Conservation (phyloP, 2,113 vertebrate genomes). For the Chunga burmeisteri region DNA sequence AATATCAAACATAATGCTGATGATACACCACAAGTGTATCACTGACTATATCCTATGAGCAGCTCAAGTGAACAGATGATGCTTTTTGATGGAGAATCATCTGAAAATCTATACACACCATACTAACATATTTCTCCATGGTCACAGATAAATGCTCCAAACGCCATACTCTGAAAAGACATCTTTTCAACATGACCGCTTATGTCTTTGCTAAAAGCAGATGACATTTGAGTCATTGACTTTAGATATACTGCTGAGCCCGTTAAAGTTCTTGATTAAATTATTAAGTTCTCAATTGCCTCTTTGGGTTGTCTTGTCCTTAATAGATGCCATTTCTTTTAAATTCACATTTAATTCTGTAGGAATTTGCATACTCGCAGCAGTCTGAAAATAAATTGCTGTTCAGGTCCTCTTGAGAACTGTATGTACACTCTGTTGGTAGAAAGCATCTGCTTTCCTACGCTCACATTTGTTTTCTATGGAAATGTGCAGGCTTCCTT, state of each 20-base stretch:
- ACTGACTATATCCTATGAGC: neutral
- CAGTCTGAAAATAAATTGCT: conserved; percentile 70
- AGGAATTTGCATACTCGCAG: conserved; percentile 65
- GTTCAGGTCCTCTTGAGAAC: conserved; percentile 65
- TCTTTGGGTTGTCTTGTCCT: conserved; percentile 25
- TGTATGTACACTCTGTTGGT: conserved; percentile 59
- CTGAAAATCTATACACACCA: neutral
- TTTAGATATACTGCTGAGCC: neutral
- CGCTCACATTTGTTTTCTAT: conserved; percentile 66
- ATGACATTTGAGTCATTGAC: conserved; percentile 25
- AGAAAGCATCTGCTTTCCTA: conserved; percentile 74
- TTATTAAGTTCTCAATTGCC: conserved; percentile 17
- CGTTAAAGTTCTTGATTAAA: conserved; percentile 38
- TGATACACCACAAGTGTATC: neutral
- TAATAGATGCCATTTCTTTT: conserved; percentile 50
- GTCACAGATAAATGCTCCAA: neutral
- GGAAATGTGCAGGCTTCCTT: conserved; percentile 61
- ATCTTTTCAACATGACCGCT: neutral
- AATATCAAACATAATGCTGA: neutral
- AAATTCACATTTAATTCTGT: conserved; percentile 66
- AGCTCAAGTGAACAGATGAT: neutral
- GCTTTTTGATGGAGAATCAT: neutral
- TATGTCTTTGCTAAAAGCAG: neutral
- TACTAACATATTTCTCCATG: neutral
- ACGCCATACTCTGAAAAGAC: neutral